A percentile compares a stretch with the other conserved stretches of the same genome.
These are phyloP conservation scores for Brenthis ino DNA, from an alignment of 2,888 invertebrate species.

Conservation along the genomic window DNA sequence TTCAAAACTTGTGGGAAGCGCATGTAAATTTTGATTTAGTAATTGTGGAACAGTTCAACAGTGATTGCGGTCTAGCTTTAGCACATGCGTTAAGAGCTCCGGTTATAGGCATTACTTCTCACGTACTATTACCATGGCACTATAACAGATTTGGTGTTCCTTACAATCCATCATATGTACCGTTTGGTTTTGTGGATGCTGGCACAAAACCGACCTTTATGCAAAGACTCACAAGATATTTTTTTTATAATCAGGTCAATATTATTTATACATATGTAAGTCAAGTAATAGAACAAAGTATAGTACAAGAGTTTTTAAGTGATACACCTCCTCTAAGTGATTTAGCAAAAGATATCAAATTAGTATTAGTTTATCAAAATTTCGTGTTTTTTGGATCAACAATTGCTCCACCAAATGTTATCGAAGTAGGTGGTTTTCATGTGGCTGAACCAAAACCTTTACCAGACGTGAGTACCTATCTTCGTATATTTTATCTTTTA, in stretches of 20 bases:
- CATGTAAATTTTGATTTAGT: conserved; percentile 85
- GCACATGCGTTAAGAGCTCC: conserved; percentile 84
- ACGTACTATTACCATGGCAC: conserved; percentile 83
- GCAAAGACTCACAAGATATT: conserved; percentile 59
- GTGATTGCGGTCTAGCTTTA: conserved; percentile 86
- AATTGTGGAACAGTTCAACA: conserved; percentile 86
- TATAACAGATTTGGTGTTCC: conserved; percentile 80
- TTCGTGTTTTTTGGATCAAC: conserved; percentile 81
- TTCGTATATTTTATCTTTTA: background rate
- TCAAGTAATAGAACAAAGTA: conserved; percentile 52
- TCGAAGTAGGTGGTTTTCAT: conserved; percentile 85
- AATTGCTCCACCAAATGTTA: conserved; percentile 80
- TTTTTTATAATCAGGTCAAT: conserved; percentile 50
- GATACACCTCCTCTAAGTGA: conserved; percentile 78
- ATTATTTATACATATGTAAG: conserved; percentile 56
- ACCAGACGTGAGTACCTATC: conserved; percentile 33
- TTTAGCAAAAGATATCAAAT: conserved; percentile 77
- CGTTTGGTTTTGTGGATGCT: conserved; percentile 74
- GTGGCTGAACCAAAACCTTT: conserved; percentile 52
- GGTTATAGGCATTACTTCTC: conserved; percentile 81
- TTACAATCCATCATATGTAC: conserved; percentile 81
- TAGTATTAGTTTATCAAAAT: conserved; percentile 83
- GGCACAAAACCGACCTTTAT: conserved; percentile 62
- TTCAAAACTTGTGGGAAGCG: conserved; percentile 60
- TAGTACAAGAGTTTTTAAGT: conserved; percentile 55